A percentile compares a stretch with the other conserved stretches of the same genome.
Evolutionary conservation across 2,797 vertebrate genomes (phyloP).

Genomic region (Acanthornis magna): DNA sequence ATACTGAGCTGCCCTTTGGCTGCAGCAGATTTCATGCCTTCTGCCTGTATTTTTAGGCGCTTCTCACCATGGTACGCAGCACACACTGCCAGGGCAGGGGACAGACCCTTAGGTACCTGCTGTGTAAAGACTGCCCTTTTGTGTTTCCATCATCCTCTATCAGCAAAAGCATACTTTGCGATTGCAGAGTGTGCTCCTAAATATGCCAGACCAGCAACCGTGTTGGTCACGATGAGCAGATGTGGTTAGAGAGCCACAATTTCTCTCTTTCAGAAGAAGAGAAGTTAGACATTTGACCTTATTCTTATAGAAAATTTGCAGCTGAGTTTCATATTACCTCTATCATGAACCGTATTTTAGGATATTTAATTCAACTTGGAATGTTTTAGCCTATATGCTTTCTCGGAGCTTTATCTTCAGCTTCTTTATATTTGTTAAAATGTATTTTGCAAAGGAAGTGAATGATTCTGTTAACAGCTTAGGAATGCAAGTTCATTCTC

Average conservation of each 20-base stretch:
- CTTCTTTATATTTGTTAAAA: neutral
- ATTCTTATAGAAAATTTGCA: neutral
- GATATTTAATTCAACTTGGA: neutral
- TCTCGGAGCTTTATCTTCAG: neutral
- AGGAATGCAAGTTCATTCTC: neutral
- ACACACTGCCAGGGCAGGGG: neutral
- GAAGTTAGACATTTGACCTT: neutral
- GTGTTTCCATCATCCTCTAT: neutral
- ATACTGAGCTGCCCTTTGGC: neutral
- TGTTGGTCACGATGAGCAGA: rapidly evolving
- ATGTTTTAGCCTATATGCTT: neutral
- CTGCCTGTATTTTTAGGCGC: neutral
- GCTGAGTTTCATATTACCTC: neutral
- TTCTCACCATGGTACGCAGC: neutral
- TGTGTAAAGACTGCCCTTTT: neutral
- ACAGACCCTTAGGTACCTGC: neutral
- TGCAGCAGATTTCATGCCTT: neutral
- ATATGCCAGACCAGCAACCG: neutral
- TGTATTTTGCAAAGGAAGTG: neutral
- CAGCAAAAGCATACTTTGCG: neutral
- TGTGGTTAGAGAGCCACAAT: neutral
- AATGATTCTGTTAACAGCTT: neutral
- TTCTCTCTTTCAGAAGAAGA: neutral
- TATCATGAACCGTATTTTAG: neutral
- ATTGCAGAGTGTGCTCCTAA: neutral